Percentiles rank a stretch among this genome's conserved stretches.
These are phyloP conservation scores for Corvus hawaiiensis DNA, from an alignment of 2,113 vertebrate species.

Conservation along the genomic window DNA sequence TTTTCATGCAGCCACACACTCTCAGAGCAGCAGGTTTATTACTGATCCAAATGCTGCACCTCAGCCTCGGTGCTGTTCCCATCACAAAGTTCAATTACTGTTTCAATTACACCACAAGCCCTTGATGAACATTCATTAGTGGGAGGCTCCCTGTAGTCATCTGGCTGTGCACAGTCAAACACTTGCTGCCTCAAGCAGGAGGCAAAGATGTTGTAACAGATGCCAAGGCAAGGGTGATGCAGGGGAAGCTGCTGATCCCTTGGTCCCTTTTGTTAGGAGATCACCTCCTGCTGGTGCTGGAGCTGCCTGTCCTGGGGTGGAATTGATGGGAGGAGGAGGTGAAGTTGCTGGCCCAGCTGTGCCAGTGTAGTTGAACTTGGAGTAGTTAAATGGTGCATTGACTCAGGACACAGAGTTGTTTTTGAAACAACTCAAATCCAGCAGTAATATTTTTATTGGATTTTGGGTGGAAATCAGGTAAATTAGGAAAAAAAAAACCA, in stretches of 20 bases:
- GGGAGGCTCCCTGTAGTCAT: neutral
- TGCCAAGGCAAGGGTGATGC: neutral
- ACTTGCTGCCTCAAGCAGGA: neutral
- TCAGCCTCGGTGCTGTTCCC: neutral
- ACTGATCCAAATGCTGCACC: neutral
- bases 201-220: conserved; percentile 1
- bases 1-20: neutral
- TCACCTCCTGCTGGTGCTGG: neutral
- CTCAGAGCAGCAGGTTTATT: neutral
- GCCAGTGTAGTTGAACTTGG: accelerated
- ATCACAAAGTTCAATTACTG: conserved; percentile 32
- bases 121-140: conserved; percentile 26
- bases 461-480: neutral
- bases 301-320: neutral
- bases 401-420: neutral
- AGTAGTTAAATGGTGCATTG: neutral
- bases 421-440: neutral
- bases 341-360: neutral
- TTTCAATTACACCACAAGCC: conserved; percentile 1
- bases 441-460: neutral
- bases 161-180: conserved; percentile 8
- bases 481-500: neutral
- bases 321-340: neutral
- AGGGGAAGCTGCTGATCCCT: neutral
- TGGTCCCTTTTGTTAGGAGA: neutral